Evolutionary conservation across 2,797 vertebrate genomes (phyloP), one percentile per base, ranked within the genome.

Genomic region (Sebastes miniatus): DNA sequence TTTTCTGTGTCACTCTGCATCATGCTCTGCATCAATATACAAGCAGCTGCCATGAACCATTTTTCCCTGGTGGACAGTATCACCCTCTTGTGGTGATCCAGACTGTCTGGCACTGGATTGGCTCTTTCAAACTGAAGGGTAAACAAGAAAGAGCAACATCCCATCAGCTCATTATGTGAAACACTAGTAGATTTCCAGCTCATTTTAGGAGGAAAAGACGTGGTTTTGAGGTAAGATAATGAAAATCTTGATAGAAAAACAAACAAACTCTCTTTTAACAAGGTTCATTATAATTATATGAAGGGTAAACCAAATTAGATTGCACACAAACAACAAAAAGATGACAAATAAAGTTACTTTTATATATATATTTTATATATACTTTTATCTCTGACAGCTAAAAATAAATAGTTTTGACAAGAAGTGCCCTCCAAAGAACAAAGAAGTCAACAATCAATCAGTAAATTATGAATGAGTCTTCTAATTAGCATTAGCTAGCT

Each of bases 121-220:
- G 75, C 18, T 69, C 0, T 56, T 90, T 91, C 70, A 77, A 90
- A 85, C n/a, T 27, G 1, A 3, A 31, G 24, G 10, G 22, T 73
- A 50, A 80, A 84, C 32, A 75, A 34, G 12, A 18, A 3, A 20
- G 6, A 39, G 56, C 9, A 10, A n/a, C 47, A n/a, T 52, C 47
- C 47, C 47, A 20, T 52, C 43, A 47, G 43, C 16, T 50, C 16
- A 50, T 20, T 50, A 50, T 50, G 43, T 50, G 43, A n/a, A 52
- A 52, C 0, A 52, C 8, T 2, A n/a, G 50, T 52, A n/a, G 18
- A 52, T 52, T 0, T 27, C 2, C 47, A n/a, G 13, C 2, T 43
- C 8, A 6, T 31, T 29, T 50, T 16, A 14, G 1, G 8, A 66
- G 4, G 34, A 50, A 0, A 24, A 67, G 10, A 59, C 57, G 9